Percentiles rank a stretch among this genome's conserved stretches.
Conservation (phyloP, 2,797 vertebrate species). For the Eidolon dupreanum region DNA sequence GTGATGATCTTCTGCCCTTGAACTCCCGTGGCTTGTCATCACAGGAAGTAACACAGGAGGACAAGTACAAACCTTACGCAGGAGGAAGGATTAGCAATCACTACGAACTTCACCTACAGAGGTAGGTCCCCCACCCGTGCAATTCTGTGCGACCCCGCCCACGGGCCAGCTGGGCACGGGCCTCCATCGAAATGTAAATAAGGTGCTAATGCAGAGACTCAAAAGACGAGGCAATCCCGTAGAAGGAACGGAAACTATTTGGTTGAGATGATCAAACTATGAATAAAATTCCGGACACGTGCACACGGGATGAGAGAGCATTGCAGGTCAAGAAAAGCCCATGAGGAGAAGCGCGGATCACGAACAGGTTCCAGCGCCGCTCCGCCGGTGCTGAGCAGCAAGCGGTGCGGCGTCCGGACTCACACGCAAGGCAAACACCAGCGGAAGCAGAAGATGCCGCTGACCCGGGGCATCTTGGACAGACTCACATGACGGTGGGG, state of each 20-base stretch:
- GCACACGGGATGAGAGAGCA: background rate
- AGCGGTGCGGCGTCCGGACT: background rate
- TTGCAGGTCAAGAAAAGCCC: background rate
- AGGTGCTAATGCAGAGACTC: too few relatives aligned
- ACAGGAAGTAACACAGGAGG: background rate
- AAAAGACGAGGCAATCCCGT: background rate
- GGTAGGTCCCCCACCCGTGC: rapidly evolving
- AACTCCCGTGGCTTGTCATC: background rate
- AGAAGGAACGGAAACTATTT: background rate
- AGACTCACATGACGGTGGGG: background rate
- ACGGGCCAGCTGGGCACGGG: background rate
- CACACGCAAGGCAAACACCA: background rate
- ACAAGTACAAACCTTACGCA: background rate
- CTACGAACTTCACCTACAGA: background rate
- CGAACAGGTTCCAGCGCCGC: background rate
- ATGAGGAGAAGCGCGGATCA: background rate
- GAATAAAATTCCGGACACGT: background rate
- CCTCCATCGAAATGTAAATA: background rate
- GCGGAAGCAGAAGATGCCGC: background rate
- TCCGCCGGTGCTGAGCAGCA: background rate
- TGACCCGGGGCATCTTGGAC: background rate
- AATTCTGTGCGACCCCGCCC: background rate
- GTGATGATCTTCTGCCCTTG: background rate
- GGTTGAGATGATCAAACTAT: background rate
- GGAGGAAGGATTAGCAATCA: background rate